Evolutionary conservation across 2,888 invertebrate species (phyloP), one percentile per base, ranked within the genome.

Genomic region (Salpingus planirostris): DNA sequence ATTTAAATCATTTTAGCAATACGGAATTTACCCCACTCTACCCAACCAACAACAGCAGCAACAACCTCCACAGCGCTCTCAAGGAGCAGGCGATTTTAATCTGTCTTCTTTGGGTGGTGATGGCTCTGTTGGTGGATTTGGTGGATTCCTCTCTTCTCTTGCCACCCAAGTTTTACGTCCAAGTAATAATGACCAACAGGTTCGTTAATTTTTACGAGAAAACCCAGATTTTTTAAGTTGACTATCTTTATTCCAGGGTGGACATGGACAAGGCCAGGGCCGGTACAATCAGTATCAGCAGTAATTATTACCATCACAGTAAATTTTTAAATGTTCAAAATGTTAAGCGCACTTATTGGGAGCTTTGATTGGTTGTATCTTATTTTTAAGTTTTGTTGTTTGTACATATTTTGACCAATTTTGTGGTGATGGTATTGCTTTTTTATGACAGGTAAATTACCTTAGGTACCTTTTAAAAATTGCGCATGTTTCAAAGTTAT

Each of bases 111-210:
- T 43, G 25, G 52, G 54, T 5, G 53, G 50, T 26, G 47, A 56
- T 24, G 55, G 54, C 21, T 57, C 58, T 11, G 38, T 60, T 13
- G 62, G 62, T 18, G 60, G 60, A 11, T 42, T 63, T 8, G 63
- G 63, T 12, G 59, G 59, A 8, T 40, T 63, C 27, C 46, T 63
- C 25, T 43, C 50, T 22, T 51, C 49, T 34, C 49, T 61, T 23
- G 62, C 62, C 12, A 55, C 58, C 10, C 46, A 54, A 24, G 41
- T 60, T 7, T 39, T 62, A 10, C 29, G 33, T 5, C 48, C 49
- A 29, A 55, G 48, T 12, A 24, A 27, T 12, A 21, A 18, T 21
- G n/a, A n/a, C n/a, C n/a, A n/a, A n/a, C 33, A 31, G 27, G 31
- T 15, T 12, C 26, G 26, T 21, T 11, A 10, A 10, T 5, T 8